These are phyloP conservation scores for Lepidocolaptes lacrymiger DNA, from an alignment of 2,797 vertebrate genomes.

Conservation along the genomic window DNA sequence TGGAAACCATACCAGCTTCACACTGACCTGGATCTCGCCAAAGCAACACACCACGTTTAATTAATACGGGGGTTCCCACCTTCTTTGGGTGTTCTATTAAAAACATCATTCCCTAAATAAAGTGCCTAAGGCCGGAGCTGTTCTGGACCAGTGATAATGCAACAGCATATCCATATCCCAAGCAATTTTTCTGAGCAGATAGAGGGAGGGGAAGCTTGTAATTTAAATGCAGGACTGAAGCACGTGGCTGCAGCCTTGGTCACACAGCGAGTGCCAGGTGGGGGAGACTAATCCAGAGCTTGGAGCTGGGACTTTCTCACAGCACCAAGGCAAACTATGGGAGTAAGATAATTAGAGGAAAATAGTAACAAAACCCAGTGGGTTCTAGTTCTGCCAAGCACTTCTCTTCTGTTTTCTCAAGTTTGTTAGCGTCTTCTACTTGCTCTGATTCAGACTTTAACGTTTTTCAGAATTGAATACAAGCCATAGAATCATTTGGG, in stretches of 20 bases:
- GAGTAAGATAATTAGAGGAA: background rate
- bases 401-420: background rate
- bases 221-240: background rate
- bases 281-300: background rate
- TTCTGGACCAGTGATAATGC: rapidly evolving
- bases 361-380: background rate
- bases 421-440: background rate
- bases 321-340: background rate
- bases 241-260: background rate
- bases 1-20: background rate
- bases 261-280: rapidly evolving
- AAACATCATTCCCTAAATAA: background rate
- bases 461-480: background rate
- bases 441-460: background rate
- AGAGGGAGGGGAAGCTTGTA: background rate
- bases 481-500: background rate
- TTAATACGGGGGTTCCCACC: background rate
- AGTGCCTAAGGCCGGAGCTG: background rate
- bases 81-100: background rate
- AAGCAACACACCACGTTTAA: background rate
- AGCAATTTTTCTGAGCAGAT: background rate
- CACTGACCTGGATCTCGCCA: background rate
- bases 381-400: background rate
- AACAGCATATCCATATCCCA: background rate
- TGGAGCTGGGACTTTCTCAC: background rate